These are phyloP conservation scores for Neoitamus cyanurus DNA, from an alignment of 2,888 invertebrate species.

Conservation along the genomic window DNA sequence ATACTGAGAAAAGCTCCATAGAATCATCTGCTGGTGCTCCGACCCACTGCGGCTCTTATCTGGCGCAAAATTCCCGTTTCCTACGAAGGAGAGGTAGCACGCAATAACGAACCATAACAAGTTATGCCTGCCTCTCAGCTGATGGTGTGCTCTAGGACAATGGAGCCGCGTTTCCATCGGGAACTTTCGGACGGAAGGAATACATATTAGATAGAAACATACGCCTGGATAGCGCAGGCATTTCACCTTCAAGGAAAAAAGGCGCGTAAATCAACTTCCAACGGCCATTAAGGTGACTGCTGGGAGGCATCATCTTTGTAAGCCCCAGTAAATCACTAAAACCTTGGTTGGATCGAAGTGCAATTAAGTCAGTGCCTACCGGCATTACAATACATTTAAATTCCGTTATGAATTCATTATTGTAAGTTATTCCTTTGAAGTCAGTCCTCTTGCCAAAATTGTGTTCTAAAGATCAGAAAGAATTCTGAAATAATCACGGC, in stretches of 20 bases:
- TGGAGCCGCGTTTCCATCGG: neutral
- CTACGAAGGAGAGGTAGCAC: neutral
- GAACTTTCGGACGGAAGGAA: neutral
- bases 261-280: neutral
- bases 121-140: neutral
- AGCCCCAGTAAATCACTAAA: neutral
- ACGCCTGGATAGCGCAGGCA: neutral
- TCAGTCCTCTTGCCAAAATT: neutral
- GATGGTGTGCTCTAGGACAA: neutral
- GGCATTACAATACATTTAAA: neutral
- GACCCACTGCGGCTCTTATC: slow-evolving; percentile 9
- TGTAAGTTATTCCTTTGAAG: neutral
- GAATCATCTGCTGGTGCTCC: neutral
- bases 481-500: neutral
- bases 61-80: neutral
- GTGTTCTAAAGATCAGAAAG: neutral
- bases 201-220: neutral
- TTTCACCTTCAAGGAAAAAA: neutral
- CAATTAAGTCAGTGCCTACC: neutral
- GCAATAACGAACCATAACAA: neutral
- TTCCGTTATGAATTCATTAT: neutral
- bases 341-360: neutral
- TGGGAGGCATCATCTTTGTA: neutral
- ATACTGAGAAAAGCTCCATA: neutral
- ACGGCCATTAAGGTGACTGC: neutral